A percentile compares a stretch with the other conserved stretches of the same genome.
Conservation (phyloP, 2,797 vertebrate genomes). For the Silurus lanzhouensis region DNA sequence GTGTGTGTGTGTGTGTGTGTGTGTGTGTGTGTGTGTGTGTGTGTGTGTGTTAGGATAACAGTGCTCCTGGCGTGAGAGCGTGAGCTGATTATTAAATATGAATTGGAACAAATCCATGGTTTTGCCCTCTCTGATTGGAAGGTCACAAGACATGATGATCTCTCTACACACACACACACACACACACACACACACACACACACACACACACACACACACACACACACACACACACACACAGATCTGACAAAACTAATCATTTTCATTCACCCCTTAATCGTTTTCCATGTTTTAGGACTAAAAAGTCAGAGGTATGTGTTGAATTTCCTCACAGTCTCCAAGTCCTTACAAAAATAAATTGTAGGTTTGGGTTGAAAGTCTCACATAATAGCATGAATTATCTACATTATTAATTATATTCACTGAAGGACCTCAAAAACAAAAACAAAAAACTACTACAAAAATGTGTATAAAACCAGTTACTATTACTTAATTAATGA, state of each 20-base stretch:
- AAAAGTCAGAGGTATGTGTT: not conserved
- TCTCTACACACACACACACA: not conserved
- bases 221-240: not conserved
- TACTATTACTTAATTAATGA: not conserved
- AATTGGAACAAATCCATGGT: constrained; percentile 1
- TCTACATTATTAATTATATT: not conserved
- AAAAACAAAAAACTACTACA: not conserved
- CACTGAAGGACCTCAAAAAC: not conserved
- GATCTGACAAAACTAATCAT: constrained; percentile 12
- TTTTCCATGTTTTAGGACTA: not conserved
- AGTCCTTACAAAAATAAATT: too few relatives aligned
- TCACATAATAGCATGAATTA: not conserved
- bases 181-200: constrained; percentile 16
- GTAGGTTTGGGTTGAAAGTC: not conserved
- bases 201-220: constrained; percentile 21
- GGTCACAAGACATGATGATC: not conserved
- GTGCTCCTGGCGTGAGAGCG: constrained; percentile 3
- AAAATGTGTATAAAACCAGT: not conserved
- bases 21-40: constrained; percentile 22
- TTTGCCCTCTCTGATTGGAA: constrained; percentile 16
- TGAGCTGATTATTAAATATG: constrained; percentile 28
- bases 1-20: constrained; percentile 26
- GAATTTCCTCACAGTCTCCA: too few relatives aligned
- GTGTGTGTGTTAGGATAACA: constrained; percentile 19
- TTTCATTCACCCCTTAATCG: not conserved